A percentile compares a stretch with the other conserved stretches of the same genome.
Evolutionary conservation across 92 coral and sea anemone genomes (phyloP).

Genomic region (Galaxea fascicularis): DNA sequence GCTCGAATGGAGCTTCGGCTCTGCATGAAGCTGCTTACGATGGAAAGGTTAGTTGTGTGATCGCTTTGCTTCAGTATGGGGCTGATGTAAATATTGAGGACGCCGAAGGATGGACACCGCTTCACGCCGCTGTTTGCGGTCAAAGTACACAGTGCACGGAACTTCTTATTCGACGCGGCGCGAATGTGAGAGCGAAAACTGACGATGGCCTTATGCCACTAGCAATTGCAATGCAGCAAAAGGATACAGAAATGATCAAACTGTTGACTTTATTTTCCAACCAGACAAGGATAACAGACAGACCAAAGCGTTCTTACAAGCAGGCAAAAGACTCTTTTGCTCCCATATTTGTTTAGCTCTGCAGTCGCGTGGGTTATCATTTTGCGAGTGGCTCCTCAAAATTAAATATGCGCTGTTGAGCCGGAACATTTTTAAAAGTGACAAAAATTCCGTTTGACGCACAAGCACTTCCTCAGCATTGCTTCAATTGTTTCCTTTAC

Average conservation of each 20-base stretch:
- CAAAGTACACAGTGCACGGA: conserved; percentile 77
- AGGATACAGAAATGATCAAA: conserved; percentile 84
- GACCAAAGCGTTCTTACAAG: conserved; percentile 29
- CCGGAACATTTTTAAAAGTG: conserved; percentile 11
- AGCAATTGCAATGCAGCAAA: conserved; percentile 82
- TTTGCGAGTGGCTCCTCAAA: neutral
- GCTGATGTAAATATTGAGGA: conserved; percentile 80
- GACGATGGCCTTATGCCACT: conserved; percentile 87
- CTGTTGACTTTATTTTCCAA: conserved; percentile 62
- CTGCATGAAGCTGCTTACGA: conserved; percentile 91
- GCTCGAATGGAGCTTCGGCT: conserved; percentile 87
- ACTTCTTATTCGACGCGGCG: conserved; percentile 73
- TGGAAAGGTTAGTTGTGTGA: conserved; percentile 80
- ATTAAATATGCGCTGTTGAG: conserved; percentile 10
- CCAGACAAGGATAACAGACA: conserved; percentile 22
- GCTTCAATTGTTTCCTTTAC: conserved; percentile 17
- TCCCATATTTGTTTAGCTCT: conserved; percentile 10
- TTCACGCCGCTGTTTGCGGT: conserved; percentile 94
- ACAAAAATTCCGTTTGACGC: conserved; percentile 45
- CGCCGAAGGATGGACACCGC: conserved; percentile 90
- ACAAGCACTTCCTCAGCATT: neutral
- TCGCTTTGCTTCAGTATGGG: conserved; percentile 76
- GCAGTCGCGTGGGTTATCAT: conserved; percentile 18
- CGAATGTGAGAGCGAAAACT: conserved; percentile 75
- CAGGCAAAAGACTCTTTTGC: conserved; percentile 38